Base-by-base conservation (phyloP, 2,888 invertebrate genomes). In the Leptarthrus brevirostris region DNA sequence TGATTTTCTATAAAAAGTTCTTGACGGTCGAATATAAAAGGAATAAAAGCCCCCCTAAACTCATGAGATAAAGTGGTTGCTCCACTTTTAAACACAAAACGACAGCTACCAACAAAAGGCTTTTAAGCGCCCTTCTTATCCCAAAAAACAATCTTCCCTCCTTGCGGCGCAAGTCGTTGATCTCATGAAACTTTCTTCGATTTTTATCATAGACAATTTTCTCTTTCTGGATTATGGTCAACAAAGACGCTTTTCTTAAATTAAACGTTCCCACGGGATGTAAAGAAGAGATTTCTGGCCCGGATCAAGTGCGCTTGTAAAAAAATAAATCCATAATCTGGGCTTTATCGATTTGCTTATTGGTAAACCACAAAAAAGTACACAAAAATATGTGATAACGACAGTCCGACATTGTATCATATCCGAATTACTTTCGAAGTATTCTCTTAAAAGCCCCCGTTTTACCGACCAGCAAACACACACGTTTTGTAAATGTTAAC, bases 21-120 rank as follows among this genome's bases (percentile, higher is more conserved):
- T 30, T 49, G 69, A 69, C 52, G 34, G 52, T 36, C 44, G 47
- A 52, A 69, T 69, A 66, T 66, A 69, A 69, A 69, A 69, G 69
- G 52, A 69, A 49, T 36, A 69, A 69, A 69, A 69, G 40, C 44
- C 69, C 30, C 47, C 52, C 52, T n/a, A 52, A 69, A 69, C 69
- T 69, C 69, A 69, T 52, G 69, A 69, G 69, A 69, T 69, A 69
- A 69, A 69, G 69, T 69, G 69, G 52, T 69, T 69, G 69, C 69
- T 69, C 69, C 69, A 69, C 69, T 69, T 69, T 64, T 69, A 34
- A 69, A 69, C 69, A 69, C 69, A 69, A 52, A 52, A 69, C 69
- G 69, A 69, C 69, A 69, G 69, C 69, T 69, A 64, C 69, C 69
- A 69, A 69, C 69, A 69, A 69, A 69, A 69, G 69, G 69, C 69